These are phyloP conservation scores for Ecliptopera silaceata DNA, from an alignment of 2,888 invertebrate species.

Conservation along the genomic window DNA sequence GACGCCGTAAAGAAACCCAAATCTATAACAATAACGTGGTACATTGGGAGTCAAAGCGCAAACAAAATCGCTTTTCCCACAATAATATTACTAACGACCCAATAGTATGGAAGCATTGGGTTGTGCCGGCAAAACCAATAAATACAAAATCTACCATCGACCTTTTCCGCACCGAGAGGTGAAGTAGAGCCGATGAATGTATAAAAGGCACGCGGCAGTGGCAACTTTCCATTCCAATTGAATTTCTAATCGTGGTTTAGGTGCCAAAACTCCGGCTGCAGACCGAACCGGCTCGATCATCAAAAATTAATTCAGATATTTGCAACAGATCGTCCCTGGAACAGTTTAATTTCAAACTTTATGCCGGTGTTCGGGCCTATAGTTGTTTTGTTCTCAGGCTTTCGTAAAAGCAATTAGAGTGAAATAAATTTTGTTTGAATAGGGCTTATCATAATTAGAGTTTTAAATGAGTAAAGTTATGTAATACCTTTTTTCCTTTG, in stretches of 20 bases:
- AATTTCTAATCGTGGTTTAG: slow-evolving; percentile 60
- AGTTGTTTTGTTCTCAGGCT: slow-evolving; percentile 49
- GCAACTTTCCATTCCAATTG: slow-evolving; percentile 61
- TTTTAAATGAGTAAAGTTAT: slow-evolving; percentile 20
- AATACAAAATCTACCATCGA: slow-evolving; percentile 75
- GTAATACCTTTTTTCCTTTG: slow-evolving; percentile 85
- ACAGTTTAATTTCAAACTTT: slow-evolving; percentile 57
- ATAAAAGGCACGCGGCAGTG: slow-evolving; percentile 61
- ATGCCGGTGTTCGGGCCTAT: slow-evolving; percentile 44
- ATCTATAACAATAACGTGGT: slow-evolving; percentile 76
- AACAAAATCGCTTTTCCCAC: slow-evolving; percentile 79
- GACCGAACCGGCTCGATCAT: slow-evolving; percentile 50
- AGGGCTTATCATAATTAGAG: slow-evolving; percentile 22
- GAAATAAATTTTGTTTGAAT: slow-evolving; percentile 25
- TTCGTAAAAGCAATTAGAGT: slow-evolving; percentile 29
- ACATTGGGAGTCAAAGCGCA: slow-evolving; percentile 78
- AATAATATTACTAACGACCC: slow-evolving; percentile 82
- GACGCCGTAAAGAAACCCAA: slow-evolving; percentile 68
- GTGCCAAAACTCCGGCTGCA: slow-evolving; percentile 56
- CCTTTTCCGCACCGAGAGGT: slow-evolving; percentile 59
- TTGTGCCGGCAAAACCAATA: slow-evolving; percentile 76
- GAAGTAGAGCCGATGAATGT: slow-evolving; percentile 62
- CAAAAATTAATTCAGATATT: slow-evolving; percentile 59
- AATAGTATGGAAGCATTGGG: slow-evolving; percentile 78
- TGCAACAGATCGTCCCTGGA: slow-evolving; percentile 44